A percentile compares a stretch with the other conserved stretches of the same genome.
Evolutionary conservation across 2,888 invertebrate species (phyloP).

Genomic region (Autographa pulchrina): DNA sequence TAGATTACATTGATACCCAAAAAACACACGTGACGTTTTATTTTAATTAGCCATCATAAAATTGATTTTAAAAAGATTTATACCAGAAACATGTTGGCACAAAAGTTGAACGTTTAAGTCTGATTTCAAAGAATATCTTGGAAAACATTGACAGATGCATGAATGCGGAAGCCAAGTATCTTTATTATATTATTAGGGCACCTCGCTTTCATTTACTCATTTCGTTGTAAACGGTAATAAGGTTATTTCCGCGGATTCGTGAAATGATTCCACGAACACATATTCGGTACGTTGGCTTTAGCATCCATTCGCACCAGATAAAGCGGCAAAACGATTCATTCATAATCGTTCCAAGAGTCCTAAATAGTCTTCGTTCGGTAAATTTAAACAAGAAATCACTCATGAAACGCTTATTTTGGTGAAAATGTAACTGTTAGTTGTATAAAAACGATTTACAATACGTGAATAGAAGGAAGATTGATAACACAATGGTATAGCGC

Average conservation of each 20-base stretch:
- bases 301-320: conserved; percentile 24
- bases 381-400: not conserved
- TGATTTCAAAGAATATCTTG: conserved; percentile 37
- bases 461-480: not conserved
- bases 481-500: not conserved
- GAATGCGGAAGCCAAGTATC: conserved; percentile 62
- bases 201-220: conserved; percentile 21
- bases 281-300: conserved; percentile 62
- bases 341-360: conserved; percentile 25
- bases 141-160: conserved; percentile 45
- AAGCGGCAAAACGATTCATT: conserved; percentile 19
- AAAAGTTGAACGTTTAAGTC: conserved; percentile 20
- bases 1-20: conserved; percentile 19
- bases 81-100: conserved; percentile 34
- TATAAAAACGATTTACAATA: not conserved
- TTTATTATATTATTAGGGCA: conserved; percentile 40
- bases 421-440: too few relatives aligned
- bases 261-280: conserved; percentile 67
- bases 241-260: conserved; percentile 71
- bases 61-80: not conserved
- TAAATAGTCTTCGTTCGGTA: not conserved
- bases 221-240: conserved; percentile 50
- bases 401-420: not conserved
- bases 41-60: not conserved
- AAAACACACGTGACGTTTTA: conserved; percentile 20